phyloP scores from a whole-genome alignment of 2,888 invertebrate genomes.

The Athalia circularis region DNA sequence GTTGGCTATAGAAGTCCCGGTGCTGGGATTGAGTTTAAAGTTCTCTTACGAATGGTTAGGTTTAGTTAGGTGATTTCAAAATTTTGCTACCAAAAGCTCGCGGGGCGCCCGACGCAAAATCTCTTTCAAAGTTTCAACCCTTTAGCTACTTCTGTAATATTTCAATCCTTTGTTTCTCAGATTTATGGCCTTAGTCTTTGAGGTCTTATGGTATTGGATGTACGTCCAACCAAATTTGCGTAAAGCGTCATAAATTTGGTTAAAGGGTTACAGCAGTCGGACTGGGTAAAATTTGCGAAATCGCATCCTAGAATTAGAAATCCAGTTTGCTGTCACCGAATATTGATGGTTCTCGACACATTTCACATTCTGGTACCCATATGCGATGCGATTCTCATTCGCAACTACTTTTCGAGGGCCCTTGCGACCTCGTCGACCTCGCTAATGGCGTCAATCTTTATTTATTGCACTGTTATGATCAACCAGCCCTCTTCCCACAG shows the following conservation, averaged over 20 bases:
- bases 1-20: constrained; percentile 2
- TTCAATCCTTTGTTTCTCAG: constrained; percentile 57
- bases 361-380: constrained; percentile 45
- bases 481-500: neutral
- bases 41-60: constrained; percentile 19
- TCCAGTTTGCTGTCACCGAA: constrained; percentile 39
- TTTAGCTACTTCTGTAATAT: constrained; percentile 52
- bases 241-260: constrained; percentile 65
- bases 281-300: constrained; percentile 60
- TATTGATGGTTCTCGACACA: constrained; percentile 51
- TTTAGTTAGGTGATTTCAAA: constrained; percentile 37
- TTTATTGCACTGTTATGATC: constrained; percentile 50
- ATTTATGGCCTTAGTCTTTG: constrained; percentile 54
- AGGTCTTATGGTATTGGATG: constrained; percentile 22
- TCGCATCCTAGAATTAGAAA: constrained; percentile 25
- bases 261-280: constrained; percentile 50
- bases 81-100: constrained; percentile 31
- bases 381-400: constrained; percentile 15
- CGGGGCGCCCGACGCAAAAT: constrained; percentile 1
- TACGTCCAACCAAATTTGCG: constrained; percentile 59
- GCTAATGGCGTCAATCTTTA: constrained; percentile 48
- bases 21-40: constrained; percentile 18
- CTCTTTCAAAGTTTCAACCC: constrained; percentile 51
- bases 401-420: neutral
- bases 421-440: constrained; percentile 29